Percentiles rank a stretch among this genome's conserved stretches.
Conservation (phyloP, 2,797 vertebrate species). For the Leuciscus waleckii region DNA sequence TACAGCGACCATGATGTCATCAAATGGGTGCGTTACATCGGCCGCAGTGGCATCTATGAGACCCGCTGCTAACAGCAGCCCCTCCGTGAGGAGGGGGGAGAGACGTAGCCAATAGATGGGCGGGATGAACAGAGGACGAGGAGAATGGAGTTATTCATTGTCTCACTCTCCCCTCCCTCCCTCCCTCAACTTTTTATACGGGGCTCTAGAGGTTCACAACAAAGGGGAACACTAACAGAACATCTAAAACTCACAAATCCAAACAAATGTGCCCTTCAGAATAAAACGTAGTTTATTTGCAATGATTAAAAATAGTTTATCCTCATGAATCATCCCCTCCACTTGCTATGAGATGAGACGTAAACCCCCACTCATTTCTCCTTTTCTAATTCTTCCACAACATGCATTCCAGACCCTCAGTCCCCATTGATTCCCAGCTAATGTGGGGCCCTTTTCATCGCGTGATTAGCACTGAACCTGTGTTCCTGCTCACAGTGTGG, state of each 20-base stretch:
- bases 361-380: constrained; percentile 38
- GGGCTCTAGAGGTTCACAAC: constrained; percentile 43
- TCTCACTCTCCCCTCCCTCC: constrained; percentile 44
- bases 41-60: constrained; percentile 90
- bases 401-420: constrained; percentile 52
- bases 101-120: neutral
- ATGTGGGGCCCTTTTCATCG: constrained; percentile 24
- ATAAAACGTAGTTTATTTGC: constrained; percentile 33
- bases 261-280: constrained; percentile 39
- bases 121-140: constrained; percentile 11
- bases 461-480: constrained; percentile 41
- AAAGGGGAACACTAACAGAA: constrained; percentile 27
- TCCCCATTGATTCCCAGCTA: constrained; percentile 37
- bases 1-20: constrained; percentile 94
- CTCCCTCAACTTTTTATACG: constrained; percentile 45
- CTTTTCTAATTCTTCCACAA: constrained; percentile 31
- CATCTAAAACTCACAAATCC: constrained; percentile 20
- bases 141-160: constrained; percentile 47
- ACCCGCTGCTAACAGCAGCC: constrained; percentile 83
- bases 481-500: constrained; percentile 35
- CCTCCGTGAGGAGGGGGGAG: constrained; percentile 2
- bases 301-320: constrained; percentile 17
- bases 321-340: neutral
- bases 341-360: constrained; percentile 40
- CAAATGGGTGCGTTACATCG: constrained; percentile 93